Conservation (phyloP, 2,113 vertebrate genomes). For the Poicephalus meyeri region DNA sequence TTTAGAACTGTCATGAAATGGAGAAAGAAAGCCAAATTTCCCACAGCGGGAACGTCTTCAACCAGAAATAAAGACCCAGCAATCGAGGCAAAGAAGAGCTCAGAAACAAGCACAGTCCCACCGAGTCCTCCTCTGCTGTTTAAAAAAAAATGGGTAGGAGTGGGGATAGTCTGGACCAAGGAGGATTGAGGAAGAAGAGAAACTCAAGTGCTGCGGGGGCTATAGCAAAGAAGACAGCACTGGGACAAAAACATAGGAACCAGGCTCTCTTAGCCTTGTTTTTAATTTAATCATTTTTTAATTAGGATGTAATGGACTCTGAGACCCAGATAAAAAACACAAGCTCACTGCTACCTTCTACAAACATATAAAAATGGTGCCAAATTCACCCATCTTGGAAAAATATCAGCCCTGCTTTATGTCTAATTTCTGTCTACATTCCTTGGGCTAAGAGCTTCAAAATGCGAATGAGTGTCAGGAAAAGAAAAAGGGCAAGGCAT, state of each 20-base stretch:
- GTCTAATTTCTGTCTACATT: background rate
- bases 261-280: background rate
- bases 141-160: background rate
- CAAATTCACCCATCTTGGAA: background rate
- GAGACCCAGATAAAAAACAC: background rate
- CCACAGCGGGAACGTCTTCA: background rate
- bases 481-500: background rate
- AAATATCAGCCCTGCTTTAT: background rate
- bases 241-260: background rate
- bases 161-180: background rate
- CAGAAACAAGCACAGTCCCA: background rate
- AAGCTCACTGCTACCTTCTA: background rate
- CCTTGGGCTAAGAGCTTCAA: background rate
- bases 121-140: background rate
- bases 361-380: background rate
- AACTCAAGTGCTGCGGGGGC: background rate
- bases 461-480: fast-evolving
- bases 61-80: background rate
- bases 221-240: background rate
- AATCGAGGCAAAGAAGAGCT: fast-evolving
- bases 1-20: background rate
- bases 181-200: background rate
- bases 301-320: background rate
- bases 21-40: background rate
- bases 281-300: background rate